These are phyloP conservation scores for Dendrocincla tyrannina DNA, from an alignment of 2,797 vertebrate species.

Conservation along the genomic window DNA sequence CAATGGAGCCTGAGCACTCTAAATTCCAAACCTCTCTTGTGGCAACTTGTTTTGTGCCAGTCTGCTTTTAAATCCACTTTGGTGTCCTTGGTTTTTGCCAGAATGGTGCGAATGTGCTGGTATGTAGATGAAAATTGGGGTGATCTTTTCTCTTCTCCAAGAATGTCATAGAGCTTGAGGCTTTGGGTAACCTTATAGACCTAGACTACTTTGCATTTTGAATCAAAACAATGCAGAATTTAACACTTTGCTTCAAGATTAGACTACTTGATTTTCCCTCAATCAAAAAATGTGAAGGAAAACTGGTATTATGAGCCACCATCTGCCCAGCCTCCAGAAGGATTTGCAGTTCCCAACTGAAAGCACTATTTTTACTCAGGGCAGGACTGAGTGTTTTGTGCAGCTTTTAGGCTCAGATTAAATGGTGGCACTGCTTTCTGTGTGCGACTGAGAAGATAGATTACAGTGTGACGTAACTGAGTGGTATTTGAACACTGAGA, in stretches of 20 bases:
- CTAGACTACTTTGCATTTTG: not conserved
- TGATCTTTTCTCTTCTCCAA: not conserved
- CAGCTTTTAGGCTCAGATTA: not conserved
- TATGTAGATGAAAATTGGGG: not conserved
- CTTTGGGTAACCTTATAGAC: not conserved
- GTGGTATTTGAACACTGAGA: not conserved
- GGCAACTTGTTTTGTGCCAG: not conserved
- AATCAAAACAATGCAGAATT: not conserved
- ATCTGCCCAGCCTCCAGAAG: not conserved
- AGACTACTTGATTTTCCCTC: not conserved
- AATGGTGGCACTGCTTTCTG: not conserved
- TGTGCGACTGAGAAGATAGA: not conserved
- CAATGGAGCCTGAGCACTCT: not conserved
- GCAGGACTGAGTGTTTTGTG: not conserved
- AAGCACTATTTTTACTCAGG: not conserved
- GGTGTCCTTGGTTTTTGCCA: not conserved
- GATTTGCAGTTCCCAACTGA: not conserved
- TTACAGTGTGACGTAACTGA: not conserved
- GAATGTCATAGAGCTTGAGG: not conserved
- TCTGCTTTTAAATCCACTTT: not conserved
- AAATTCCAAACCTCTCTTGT: conserved; percentile 1
- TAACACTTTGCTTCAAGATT: not conserved
- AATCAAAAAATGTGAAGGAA: not conserved
- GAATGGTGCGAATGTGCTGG: not conserved
- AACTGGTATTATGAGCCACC: not conserved